Evolutionary conservation across 2,113 vertebrate genomes (phyloP), one percentile per base, ranked within the genome.

Genomic region (Gymnogyps californianus): DNA sequence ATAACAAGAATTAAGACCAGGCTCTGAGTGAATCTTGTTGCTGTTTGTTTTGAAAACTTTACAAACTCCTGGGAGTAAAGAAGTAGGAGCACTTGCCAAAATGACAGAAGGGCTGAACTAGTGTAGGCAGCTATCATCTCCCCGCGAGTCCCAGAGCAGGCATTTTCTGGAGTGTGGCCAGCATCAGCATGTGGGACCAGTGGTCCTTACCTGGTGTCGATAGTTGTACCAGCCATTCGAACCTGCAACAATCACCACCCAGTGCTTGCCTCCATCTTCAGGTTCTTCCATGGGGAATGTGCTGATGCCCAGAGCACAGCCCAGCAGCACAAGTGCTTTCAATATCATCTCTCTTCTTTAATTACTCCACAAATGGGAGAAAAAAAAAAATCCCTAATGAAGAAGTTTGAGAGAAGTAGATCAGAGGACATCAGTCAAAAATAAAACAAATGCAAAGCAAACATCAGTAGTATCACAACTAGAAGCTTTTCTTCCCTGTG

Each of bases 191-290:
- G 20, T 7, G 46, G 36, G 42, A 77, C 5, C 64, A 62, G 52
- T 1, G 4, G 29, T 70, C 64, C 98, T 98, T 97, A 99, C 99
- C 99, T 99, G 99, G 96, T 99, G 99, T 76, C 99, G 98, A 84
- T 99, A 99, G 98, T 99, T 99, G 97, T 98, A 99, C 99, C 99
- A 99, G 97, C 99, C 98, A 3, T 98, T 99, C 0, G 99, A 99
- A 6, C 99, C 99, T 0, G 99, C 99, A 5, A 99, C 99, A 5
- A 99, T 99, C n/a, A 99, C 97, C 66, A 99, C 99, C 99, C 99
- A 99, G 98, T 99, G 98, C 91, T 99, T 99, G 67, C 99, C 99
- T n/a, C 96, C 95, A 14, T 97, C 85, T 38, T 98, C 98, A 2
- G 98, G 91, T 4, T 98, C 96, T 55, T 98, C 97, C 18, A 97